Evolutionary conservation across 2,113 vertebrate genomes (phyloP).

Genomic region (Tragelaphus strepsiceros): DNA sequence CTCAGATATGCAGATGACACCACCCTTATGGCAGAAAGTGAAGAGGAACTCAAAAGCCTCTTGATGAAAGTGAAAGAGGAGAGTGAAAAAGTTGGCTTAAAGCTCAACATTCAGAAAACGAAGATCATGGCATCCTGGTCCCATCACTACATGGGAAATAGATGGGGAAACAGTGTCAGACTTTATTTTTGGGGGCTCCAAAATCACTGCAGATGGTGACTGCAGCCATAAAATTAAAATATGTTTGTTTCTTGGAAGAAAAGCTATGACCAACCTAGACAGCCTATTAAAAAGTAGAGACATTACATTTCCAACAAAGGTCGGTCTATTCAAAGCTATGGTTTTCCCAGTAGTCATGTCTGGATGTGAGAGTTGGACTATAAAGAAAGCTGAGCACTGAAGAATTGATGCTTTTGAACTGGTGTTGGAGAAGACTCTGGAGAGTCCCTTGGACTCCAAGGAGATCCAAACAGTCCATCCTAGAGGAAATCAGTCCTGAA

Average conservation of each 20-base stretch:
- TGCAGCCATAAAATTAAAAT: background rate
- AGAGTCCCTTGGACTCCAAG: background rate
- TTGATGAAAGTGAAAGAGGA: background rate
- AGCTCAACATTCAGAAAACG: background rate
- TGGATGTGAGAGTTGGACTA: background rate
- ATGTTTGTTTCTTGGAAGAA: background rate
- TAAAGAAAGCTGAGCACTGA: background rate
- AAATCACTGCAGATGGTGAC: background rate
- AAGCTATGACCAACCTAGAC: background rate
- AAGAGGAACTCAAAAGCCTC: background rate
- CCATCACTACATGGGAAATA: background rate
- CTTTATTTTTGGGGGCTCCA: background rate
- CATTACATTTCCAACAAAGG: background rate
- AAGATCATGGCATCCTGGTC: background rate
- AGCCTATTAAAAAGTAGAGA: background rate
- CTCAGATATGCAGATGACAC: background rate
- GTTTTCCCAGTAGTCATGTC: background rate
- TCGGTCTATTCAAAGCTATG: background rate
- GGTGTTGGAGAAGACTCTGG: background rate
- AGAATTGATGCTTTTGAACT: background rate
- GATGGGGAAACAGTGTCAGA: background rate
- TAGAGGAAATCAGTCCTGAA: background rate
- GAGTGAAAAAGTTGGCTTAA: background rate
- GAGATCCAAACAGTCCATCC: background rate
- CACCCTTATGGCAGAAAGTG: background rate